phyloP scores from a whole-genome alignment of 2,797 vertebrate genomes.

The Lagodon rhomboides region DNA sequence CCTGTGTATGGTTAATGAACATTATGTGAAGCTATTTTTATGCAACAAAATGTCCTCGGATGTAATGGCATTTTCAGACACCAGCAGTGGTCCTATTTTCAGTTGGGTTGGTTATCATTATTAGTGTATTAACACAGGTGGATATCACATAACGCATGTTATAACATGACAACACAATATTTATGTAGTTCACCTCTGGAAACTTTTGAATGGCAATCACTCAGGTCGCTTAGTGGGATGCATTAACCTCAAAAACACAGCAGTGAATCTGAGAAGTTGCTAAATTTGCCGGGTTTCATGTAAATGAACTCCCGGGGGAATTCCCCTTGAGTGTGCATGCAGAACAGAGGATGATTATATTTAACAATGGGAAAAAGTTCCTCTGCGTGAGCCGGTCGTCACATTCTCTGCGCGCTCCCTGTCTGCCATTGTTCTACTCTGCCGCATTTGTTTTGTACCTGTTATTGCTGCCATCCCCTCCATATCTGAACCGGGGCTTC shows the following conservation, averaged over 20 bases:
- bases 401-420: constrained; percentile 49
- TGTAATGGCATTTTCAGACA: neutral
- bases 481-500: constrained; percentile 75
- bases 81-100: neutral
- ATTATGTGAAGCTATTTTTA: neutral
- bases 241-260: constrained; percentile 65
- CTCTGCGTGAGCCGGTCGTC: constrained; percentile 61
- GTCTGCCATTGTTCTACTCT: constrained; percentile 70
- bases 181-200: constrained; percentile 13
- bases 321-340: constrained; percentile 66
- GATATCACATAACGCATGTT: constrained; percentile 10
- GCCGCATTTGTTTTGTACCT: constrained; percentile 73
- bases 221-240: constrained; percentile 46
- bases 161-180: constrained; percentile 26
- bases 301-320: constrained; percentile 78
- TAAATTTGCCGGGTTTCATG: constrained; percentile 79
- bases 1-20: neutral
- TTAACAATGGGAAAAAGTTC: constrained; percentile 80
- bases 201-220: constrained; percentile 55
- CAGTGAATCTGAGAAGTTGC: constrained; percentile 64
- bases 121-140: neutral
- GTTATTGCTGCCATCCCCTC: constrained; percentile 78
- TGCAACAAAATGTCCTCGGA: constrained; percentile 3
- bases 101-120: neutral
- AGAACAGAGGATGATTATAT: constrained; percentile 85